Base-by-base conservation (phyloP, 2,113 vertebrate species). In the Eudyptes chrysolophus region DNA sequence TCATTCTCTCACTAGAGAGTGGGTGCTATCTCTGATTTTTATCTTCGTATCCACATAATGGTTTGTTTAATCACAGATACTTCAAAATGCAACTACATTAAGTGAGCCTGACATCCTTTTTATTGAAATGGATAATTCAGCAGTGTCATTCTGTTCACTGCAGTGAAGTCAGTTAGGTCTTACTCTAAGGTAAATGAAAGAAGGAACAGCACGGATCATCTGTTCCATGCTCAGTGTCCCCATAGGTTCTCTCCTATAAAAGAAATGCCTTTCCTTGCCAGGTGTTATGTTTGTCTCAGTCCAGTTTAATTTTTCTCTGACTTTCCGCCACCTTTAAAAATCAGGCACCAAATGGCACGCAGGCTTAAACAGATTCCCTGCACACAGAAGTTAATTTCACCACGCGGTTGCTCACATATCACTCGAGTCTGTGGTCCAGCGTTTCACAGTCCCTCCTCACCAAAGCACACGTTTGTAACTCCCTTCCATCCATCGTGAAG, bases 371-470 rank as follows among this genome's bases (percentile, higher is more conserved):
- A 89, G 51, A 4, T 26, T 71, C 36, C 42, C 29, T 54, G 54
- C 60, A 29, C 30, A 7, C 17, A 52, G 68, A 62, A 71, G 48
- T 22, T 74, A 27, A 60, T 78, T 87, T 58, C 80, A 86, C 58
- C 49, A 2, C 2, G 4, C 7, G 2, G 27, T 27, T 65, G 66
- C 60, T 92, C 30, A 29, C 11, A 2, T 20, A 40, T 64, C 66
- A 26, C 5, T 64, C 0, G 0, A 51, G 44, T 24, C 34, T 57
- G n/a, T 13, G 15, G 40, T 19, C 54, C 38, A 11, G 0, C 3
- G 0, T 49, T 68, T 68, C 46, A 15, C 18, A 42, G n/a, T 17
- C 19, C 9, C 38, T 64, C 72, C 70, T 86, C 80, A 58, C 44
- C 32, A 62, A 58, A 80, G 61, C 16, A 46, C 34, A 3, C 8